Percentiles rank a stretch among this genome's conserved stretches.
Evolutionary conservation across 2,797 vertebrate species (phyloP).

Genomic region (Erpetoichthys calabaricus): DNA sequence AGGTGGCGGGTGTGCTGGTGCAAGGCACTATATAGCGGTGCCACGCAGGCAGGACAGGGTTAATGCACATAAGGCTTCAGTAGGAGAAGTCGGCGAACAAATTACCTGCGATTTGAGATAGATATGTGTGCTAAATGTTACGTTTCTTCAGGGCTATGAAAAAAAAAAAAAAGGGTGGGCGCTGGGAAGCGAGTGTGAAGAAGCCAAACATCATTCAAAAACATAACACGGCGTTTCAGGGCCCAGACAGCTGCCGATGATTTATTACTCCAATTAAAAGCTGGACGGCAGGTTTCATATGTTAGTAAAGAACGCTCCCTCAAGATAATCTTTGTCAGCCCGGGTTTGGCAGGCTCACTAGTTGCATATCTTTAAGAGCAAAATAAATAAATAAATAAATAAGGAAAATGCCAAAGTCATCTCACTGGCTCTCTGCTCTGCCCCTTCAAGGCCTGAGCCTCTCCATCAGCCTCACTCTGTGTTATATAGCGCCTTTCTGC

Average conservation of each 20-base stretch:
- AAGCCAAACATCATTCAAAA: conserved; percentile 35
- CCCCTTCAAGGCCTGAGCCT: too few relatives aligned
- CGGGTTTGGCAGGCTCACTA: conserved; percentile 25
- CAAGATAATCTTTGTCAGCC: conserved; percentile 40
- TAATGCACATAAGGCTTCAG: too few relatives aligned
- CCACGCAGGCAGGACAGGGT: too few relatives aligned
- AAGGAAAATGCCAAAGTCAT: too few relatives aligned
- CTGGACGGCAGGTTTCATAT: conserved; percentile 48
- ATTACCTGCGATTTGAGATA: conserved; percentile 12
- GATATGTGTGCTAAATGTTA: conserved; percentile 7
- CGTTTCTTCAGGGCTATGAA: conserved; percentile 2
- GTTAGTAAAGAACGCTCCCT: conserved; percentile 33
- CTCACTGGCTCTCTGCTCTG: too few relatives aligned
- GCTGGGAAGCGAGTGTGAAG: conserved; percentile 14
- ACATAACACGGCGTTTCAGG: conserved; percentile 44
- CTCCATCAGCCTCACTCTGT: too few relatives aligned
- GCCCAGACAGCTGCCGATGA: conserved; percentile 42
- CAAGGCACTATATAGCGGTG: too few relatives aligned
- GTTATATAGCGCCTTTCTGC: too few relatives aligned
- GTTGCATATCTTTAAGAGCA: too few relatives aligned
- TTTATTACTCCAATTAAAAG: conserved; percentile 60
- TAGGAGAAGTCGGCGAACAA: background rate
- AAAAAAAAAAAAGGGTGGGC: background rate
- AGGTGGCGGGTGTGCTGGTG: too few relatives aligned
- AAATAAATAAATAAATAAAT: too few relatives aligned